Evolutionary conservation across 2,797 vertebrate species (phyloP).

Genomic region (Avahi laniger): DNA sequence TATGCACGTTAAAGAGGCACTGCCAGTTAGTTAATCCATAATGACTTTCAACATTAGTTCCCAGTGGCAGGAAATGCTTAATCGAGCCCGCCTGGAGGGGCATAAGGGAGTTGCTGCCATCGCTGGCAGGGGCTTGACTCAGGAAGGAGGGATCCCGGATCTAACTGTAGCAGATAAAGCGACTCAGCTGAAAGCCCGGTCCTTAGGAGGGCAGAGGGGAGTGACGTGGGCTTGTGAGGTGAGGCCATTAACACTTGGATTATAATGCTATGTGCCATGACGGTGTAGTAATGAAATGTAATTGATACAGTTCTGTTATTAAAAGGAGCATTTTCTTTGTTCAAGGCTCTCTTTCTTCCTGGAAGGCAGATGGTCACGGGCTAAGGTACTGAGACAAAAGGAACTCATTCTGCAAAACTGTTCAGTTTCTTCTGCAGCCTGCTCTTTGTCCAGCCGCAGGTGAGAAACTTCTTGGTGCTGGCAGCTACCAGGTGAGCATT

Average conservation of each 20-base stretch:
- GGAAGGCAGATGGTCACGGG: background rate
- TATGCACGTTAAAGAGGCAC: background rate
- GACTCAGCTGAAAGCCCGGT: background rate
- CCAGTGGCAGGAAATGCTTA: background rate
- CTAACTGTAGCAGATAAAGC: background rate
- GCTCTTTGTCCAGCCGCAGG: background rate
- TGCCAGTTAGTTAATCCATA: background rate
- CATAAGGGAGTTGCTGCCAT: background rate
- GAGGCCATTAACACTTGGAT: background rate
- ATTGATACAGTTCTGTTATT: background rate
- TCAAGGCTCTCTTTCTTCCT: background rate
- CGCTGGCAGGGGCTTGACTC: background rate
- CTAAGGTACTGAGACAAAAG: background rate
- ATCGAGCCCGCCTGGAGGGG: background rate
- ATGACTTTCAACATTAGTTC: background rate
- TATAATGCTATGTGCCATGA: background rate
- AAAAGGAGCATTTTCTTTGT: background rate
- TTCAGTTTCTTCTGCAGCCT: background rate
- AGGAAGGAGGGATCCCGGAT: background rate
- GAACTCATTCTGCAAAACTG: background rate
- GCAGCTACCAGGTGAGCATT: background rate
- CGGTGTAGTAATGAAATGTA: background rate
- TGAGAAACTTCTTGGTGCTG: background rate
- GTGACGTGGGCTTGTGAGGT: conserved; percentile 22
- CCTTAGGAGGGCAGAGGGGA: conserved; percentile 44